Evolutionary conservation across 2,888 invertebrate genomes (phyloP).

Genomic region (Callinectes sapidus): DNA sequence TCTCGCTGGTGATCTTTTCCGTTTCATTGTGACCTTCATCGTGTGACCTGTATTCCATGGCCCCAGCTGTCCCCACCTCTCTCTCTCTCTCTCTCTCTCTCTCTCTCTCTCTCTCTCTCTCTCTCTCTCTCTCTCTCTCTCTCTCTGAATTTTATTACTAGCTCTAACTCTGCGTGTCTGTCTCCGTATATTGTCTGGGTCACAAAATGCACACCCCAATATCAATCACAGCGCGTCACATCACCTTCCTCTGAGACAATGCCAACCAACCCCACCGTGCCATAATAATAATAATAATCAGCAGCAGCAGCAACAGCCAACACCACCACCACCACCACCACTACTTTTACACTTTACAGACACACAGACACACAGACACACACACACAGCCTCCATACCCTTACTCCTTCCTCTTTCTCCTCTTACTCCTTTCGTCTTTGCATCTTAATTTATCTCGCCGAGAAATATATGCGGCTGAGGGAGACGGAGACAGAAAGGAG

Average conservation of each 20-base stretch:
- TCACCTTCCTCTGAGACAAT: conserved; percentile 48
- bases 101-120: conserved; percentile 38
- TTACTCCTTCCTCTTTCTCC: neutral
- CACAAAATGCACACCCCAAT: conserved; percentile 45
- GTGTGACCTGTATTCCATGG: neutral
- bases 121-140: conserved; percentile 41
- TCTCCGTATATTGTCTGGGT: neutral
- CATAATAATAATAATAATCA: neutral
- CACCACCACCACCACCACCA: neutral
- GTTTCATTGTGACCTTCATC: neutral
- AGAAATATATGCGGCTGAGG: neutral
- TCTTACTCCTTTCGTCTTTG: neutral
- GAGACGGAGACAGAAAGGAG: neutral
- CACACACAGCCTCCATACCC: neutral
- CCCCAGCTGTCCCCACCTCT: neutral
- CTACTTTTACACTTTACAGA: neutral
- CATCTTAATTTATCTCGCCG: neutral
- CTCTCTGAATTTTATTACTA: neutral
- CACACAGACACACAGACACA: neutral
- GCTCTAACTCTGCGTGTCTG: neutral
- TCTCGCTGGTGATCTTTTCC: neutral
- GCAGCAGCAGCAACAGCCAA: neutral
- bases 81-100: conserved; percentile 17
- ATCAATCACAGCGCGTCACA: conserved; percentile 53
- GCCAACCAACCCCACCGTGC: conserved; percentile 46